These are phyloP conservation scores for Apostichopus leukothele DNA, from an alignment of 53 echinoderm and acorn worm genomes.

Conservation along the genomic window DNA sequence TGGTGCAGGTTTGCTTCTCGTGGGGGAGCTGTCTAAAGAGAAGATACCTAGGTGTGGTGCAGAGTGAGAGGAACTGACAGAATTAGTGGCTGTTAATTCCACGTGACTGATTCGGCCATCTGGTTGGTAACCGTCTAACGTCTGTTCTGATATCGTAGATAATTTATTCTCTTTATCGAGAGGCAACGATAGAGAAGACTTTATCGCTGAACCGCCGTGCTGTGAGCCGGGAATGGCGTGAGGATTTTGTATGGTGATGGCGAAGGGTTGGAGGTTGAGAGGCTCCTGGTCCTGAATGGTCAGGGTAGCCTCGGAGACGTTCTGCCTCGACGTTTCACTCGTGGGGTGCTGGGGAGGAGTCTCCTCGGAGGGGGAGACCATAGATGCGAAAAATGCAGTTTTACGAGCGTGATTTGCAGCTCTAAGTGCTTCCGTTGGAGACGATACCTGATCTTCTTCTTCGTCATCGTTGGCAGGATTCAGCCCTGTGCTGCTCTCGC, in stretches of 20 bases:
- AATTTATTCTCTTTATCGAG: conserved; percentile 25
- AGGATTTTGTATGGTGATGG: conserved; percentile 78
- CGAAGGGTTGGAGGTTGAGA: conserved; percentile 57
- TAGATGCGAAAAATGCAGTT: conserved; percentile 67
- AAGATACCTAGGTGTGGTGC: conserved; percentile 58
- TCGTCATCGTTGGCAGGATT: conserved; percentile 1
- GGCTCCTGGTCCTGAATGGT: conserved; percentile 56
- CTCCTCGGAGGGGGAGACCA: conserved; percentile 54
- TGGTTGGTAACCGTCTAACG: background rate
- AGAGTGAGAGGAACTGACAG: conserved; percentile 44
- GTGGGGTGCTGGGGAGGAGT: background rate
- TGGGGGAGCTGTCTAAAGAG: conserved; percentile 59
- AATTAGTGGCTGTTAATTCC: background rate
- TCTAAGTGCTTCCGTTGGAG: conserved; percentile 83
- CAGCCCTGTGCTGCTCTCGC: conserved; percentile 67
- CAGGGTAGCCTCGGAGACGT: conserved; percentile 59
- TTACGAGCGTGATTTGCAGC: conserved; percentile 65
- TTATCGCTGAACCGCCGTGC: background rate
- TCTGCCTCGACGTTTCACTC: conserved; percentile 5
- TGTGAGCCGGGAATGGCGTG: conserved; percentile 21
- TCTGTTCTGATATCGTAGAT: conserved; percentile 28
- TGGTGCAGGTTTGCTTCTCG: conserved; percentile 49
- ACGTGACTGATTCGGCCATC: conserved; percentile 7
- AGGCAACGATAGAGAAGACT: conserved; percentile 16
- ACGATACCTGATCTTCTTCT: conserved; percentile 45